Percentiles rank a stretch among this genome's conserved stretches.
phyloP scores from a whole-genome alignment of 2,113 vertebrate genomes.

The Malurus cyaneus region DNA sequence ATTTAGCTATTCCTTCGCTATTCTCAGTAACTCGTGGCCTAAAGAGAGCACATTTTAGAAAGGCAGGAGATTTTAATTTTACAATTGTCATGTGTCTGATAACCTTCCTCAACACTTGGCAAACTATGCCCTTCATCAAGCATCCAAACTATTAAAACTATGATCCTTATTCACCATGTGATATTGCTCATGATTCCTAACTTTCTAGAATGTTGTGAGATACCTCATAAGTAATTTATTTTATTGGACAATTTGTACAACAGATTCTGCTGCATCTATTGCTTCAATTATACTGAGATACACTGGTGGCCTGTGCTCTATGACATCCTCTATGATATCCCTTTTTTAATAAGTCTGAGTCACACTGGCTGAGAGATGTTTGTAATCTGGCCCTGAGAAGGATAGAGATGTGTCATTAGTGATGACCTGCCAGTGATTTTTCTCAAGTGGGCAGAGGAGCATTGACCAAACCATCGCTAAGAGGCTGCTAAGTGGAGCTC shows the following conservation, averaged over 20 bases:
- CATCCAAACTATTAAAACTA: not conserved
- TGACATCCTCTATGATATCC: not conserved
- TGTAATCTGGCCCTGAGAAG: not conserved
- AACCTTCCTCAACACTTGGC: not conserved
- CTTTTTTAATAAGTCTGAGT: not conserved
- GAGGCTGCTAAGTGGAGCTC: conserved; percentile 35
- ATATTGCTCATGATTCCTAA: not conserved
- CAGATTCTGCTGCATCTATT: not conserved
- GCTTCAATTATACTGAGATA: not conserved
- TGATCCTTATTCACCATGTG: not conserved
- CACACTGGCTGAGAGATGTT: not conserved
- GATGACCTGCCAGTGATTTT: not conserved
- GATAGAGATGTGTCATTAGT: not conserved
- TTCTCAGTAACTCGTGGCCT: not conserved
- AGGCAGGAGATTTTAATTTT: conserved; percentile 7
- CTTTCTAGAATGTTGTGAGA: not conserved
- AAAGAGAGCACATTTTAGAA: conserved; percentile 11
- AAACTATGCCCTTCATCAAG: not conserved
- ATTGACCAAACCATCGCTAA: conserved; percentile 15
- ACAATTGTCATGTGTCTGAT: not conserved
- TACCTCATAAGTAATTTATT: not conserved
- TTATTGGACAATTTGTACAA: not conserved
- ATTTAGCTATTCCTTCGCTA: conserved; percentile 1
- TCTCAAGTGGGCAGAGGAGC: not conserved
- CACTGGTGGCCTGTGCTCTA: not conserved